A percentile compares a stretch with the other conserved stretches of the same genome.
Evolutionary conservation across 1,140 invertebrate genomes (phyloP).

Genomic region (Rhyacophila brunnea): DNA sequence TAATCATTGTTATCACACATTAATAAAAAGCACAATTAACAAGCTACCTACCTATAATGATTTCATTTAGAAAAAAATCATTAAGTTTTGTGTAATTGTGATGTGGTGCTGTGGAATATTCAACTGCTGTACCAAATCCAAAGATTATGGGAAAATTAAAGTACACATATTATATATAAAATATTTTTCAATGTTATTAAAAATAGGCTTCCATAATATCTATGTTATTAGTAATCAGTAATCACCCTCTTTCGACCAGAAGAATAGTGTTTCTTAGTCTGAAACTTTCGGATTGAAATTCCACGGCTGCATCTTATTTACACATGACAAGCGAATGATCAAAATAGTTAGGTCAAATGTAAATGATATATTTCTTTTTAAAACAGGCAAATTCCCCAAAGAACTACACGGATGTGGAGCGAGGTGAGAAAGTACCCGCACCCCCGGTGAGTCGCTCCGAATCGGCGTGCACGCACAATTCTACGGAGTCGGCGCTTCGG

Average conservation of each 20-base stretch:
- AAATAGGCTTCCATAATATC: too few species aligned
- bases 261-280: too few species aligned
- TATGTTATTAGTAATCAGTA: too few species aligned
- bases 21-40: not conserved
- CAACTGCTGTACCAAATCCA: too few species aligned
- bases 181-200: too few species aligned
- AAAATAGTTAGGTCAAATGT: not conserved
- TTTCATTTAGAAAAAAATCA: not conserved
- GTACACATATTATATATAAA: not conserved
- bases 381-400: constrained; percentile 21
- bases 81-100: too few species aligned
- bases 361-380: not conserved
- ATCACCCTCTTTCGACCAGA: too few species aligned
- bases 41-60: not conserved
- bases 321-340: too few species aligned
- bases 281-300: too few species aligned
- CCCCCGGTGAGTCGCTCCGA: constrained; percentile 39
- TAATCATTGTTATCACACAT: too few species aligned
- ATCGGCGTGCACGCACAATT: constrained; percentile 45
- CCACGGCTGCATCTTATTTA: too few species aligned
- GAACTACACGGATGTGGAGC: constrained; percentile 51
- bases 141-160: not conserved
- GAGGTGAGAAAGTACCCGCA: constrained; percentile 44
- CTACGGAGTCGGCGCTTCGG: constrained; percentile 39
- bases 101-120: too few species aligned